Evolutionary conservation across 2,113 vertebrate genomes (phyloP).

Genomic region (Larimichthys crocea): DNA sequence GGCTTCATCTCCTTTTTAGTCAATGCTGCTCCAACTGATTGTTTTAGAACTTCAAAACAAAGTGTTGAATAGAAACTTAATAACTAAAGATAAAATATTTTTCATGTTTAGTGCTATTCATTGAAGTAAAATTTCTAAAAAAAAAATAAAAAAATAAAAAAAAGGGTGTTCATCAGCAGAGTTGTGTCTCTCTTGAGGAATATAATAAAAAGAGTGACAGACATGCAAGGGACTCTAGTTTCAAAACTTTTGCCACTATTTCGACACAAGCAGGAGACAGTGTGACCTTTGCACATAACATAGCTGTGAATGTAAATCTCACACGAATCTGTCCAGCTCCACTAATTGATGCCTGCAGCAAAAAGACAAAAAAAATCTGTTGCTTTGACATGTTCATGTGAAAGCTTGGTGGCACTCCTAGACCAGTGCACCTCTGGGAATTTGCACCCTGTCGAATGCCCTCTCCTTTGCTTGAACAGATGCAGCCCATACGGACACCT

Average conservation of each 20-base stretch:
- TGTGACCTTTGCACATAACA: conserved; percentile 54
- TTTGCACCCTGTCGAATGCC: conserved; percentile 48
- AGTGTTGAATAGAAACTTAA: conserved; percentile 39
- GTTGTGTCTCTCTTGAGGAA: conserved; percentile 30
- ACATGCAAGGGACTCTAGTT: conserved; percentile 22
- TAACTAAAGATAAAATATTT: conserved; percentile 48
- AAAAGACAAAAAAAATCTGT: conserved; percentile 28
- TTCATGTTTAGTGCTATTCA: conserved; percentile 33
- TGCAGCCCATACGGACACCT: conserved; percentile 55
- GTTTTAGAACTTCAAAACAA: conserved; percentile 45
- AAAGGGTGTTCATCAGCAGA: conserved; percentile 30
- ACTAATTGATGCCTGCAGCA: conserved; percentile 75
- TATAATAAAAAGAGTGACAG: conserved; percentile 35
- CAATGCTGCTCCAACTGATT: conserved; percentile 27
- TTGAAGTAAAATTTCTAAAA: neutral
- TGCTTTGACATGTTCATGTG: conserved; percentile 59
- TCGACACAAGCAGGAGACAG: conserved; percentile 48
- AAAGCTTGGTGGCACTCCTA: conserved; percentile 48
- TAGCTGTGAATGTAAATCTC: conserved; percentile 64
- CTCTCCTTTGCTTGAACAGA: conserved; percentile 58
- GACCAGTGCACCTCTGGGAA: conserved; percentile 57
- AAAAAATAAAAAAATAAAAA: conserved; percentile 15
- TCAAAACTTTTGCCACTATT: conserved; percentile 50
- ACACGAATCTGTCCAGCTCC: conserved; percentile 48
- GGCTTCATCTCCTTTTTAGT: conserved; percentile 31